A percentile compares a stretch with the other conserved stretches of the same genome.
These are phyloP conservation scores for Silurus glanis DNA, from an alignment of 2,113 vertebrate species.

Conservation along the genomic window DNA sequence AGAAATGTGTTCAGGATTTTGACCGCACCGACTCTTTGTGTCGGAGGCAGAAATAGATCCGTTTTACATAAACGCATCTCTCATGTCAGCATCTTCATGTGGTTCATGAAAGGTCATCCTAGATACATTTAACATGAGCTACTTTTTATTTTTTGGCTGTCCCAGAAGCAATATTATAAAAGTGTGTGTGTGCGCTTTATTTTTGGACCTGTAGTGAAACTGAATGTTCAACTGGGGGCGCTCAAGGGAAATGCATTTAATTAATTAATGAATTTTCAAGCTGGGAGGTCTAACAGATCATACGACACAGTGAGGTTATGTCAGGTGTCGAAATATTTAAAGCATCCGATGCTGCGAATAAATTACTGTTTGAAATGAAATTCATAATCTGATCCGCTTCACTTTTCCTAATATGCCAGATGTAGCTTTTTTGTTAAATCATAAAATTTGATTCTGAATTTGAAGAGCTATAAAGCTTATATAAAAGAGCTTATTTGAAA, in stretches of 20 bases:
- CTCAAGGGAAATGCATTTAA: constrained; percentile 24
- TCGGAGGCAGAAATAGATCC: neutral
- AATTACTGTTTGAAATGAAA: neutral
- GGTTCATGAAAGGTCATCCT: neutral
- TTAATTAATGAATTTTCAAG: neutral
- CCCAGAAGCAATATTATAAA: neutral
- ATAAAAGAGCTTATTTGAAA: neutral
- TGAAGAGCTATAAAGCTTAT: neutral
- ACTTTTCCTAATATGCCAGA: neutral
- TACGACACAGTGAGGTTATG: neutral
- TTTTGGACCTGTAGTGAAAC: neutral
- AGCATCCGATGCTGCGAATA: neutral
- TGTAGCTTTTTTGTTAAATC: neutral
- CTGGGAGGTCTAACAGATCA: no score
- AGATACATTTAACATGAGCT: neutral
- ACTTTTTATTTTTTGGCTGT: neutral
- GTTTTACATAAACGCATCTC: neutral
- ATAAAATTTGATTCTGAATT: neutral
- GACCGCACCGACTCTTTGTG: constrained; percentile 3
- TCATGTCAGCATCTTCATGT: constrained; percentile 10
- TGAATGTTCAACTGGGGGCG: constrained; percentile 31
- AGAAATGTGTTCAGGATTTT: constrained; percentile 22
- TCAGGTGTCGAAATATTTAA: neutral
- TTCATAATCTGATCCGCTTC: no score
- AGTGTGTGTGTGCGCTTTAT: neutral